These are phyloP conservation scores for Coilia nasus DNA, from an alignment of 2,797 vertebrate species.

Conservation along the genomic window DNA sequence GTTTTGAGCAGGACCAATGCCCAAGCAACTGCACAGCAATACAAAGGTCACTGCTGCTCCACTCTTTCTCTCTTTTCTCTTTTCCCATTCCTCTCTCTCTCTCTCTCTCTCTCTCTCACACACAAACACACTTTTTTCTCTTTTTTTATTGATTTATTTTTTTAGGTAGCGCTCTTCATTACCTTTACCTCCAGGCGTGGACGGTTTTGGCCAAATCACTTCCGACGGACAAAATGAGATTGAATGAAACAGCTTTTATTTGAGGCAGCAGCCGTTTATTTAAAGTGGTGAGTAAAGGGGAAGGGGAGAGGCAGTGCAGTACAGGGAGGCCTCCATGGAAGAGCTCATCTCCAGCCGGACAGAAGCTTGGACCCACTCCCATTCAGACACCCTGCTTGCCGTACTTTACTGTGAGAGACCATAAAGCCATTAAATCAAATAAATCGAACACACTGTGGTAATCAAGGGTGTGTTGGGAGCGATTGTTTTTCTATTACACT, in stretches of 20 bases:
- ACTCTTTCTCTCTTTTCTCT: neutral
- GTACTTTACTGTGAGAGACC: too few relatives aligned
- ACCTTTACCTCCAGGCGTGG: slow-evolving; percentile 63
- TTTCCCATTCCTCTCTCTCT: slow-evolving; percentile 15
- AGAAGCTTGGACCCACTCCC: neutral
- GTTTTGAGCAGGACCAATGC: slow-evolving; percentile 66
- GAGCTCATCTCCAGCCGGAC: neutral
- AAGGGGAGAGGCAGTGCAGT: too few relatives aligned
- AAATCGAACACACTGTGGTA: too few relatives aligned
- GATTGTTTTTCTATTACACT: too few relatives aligned
- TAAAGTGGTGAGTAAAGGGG: slow-evolving; percentile 55
- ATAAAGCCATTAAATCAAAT: too few relatives aligned
- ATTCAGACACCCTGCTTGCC: neutral
- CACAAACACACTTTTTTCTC: too few relatives aligned
- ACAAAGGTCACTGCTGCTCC: slow-evolving; percentile 70
- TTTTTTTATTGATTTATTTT: slow-evolving; percentile 64
- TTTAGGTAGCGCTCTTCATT: slow-evolving; percentile 66
- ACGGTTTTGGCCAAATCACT: slow-evolving; percentile 71
- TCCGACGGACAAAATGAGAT: slow-evolving; percentile 58
- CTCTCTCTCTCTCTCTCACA: neutral
- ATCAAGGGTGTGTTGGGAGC: too few relatives aligned
- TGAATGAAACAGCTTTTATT: slow-evolving; percentile 69
- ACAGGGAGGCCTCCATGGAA: too few relatives aligned
- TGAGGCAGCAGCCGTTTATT: slow-evolving; percentile 70
- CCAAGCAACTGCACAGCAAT: slow-evolving; percentile 59